These are phyloP conservation scores for Hoplostethus atlanticus DNA, from an alignment of 2,797 vertebrate genomes.

Conservation along the genomic window DNA sequence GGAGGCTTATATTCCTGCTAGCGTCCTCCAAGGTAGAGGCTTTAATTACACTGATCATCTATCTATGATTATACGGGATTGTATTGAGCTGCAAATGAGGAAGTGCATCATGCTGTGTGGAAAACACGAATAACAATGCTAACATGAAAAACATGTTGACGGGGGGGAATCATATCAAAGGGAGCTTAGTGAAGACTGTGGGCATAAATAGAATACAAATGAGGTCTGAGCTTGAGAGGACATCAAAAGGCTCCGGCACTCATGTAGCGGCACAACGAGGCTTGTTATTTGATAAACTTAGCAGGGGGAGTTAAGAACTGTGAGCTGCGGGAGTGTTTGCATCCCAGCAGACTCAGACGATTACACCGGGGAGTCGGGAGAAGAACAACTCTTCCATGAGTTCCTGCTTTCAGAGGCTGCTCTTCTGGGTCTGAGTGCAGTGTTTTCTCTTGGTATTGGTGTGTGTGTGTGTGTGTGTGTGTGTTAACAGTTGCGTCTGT, in stretches of 20 bases:
- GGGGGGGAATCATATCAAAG: constrained; percentile 59
- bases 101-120: constrained; percentile 51
- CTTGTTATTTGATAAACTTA: constrained; percentile 67
- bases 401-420: not conserved
- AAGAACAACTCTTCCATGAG: constrained; percentile 16
- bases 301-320: constrained; percentile 35
- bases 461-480: constrained; percentile 11
- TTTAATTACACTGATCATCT: constrained; percentile 59
- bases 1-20: constrained; percentile 9
- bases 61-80: constrained; percentile 36
- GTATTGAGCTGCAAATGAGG: constrained; percentile 52
- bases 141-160: constrained; percentile 57
- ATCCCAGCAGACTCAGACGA: constrained; percentile 53
- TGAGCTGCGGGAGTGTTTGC: constrained; percentile 42
- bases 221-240: constrained; percentile 55
- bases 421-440: constrained; percentile 9
- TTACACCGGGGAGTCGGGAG: constrained; percentile 29
- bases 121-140: constrained; percentile 70
- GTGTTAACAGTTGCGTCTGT: constrained; percentile 18
- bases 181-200: constrained; percentile 46
- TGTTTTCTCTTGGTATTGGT: constrained; percentile 18
- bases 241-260: constrained; percentile 56
- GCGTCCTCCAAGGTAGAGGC: constrained; percentile 27
- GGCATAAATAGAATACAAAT: constrained; percentile 65
- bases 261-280: constrained; percentile 23